These are phyloP conservation scores for Polylopha cassiicola DNA, from an alignment of 2,888 invertebrate genomes.

Conservation along the genomic window DNA sequence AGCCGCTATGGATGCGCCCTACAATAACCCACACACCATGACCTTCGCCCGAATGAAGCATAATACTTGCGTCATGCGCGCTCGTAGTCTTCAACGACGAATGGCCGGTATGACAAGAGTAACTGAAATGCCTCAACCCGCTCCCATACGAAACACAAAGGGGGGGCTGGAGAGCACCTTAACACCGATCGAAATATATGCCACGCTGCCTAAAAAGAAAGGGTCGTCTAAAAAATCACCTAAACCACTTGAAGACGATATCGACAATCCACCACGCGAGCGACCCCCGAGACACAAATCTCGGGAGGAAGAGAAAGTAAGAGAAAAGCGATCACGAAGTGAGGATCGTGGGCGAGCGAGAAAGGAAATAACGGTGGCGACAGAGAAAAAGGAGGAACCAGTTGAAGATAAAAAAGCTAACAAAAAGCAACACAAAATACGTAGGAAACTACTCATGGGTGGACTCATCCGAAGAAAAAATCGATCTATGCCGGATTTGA, in stretches of 20 bases:
- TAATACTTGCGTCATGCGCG: constrained; percentile 94
- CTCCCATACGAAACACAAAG: constrained; percentile 85
- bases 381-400: constrained; percentile 80
- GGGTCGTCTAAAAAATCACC: constrained; percentile 81
- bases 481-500: constrained; percentile 93
- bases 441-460: constrained; percentile 92
- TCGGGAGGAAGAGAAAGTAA: constrained; percentile 82
- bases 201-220: constrained; percentile 92
- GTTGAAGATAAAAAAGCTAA: constrained; percentile 83
- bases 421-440: constrained; percentile 93
- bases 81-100: constrained; percentile 88
- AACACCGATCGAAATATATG: constrained; percentile 90
- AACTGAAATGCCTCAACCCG: constrained; percentile 75
- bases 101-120: constrained; percentile 84
- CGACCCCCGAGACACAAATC: constrained; percentile 84
- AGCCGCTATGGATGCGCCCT: constrained; percentile 95
- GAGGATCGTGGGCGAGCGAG: constrained; percentile 89
- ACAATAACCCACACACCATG: constrained; percentile 93
- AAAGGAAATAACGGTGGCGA: constrained; percentile 83
- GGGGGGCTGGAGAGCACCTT: constrained; percentile 86
- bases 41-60: constrained; percentile 95
- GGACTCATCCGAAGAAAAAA: constrained; percentile 92
- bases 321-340: constrained; percentile 88
- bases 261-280: constrained; percentile 83
- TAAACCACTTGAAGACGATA: constrained; percentile 84